Conservation (phyloP, 1,140 invertebrate genomes). For the honey bee (Apis mellifera) region Amel_HAv3.1 CM009935.2:12884501-12885000, state of each 20-base stretch:
- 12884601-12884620: background rate
- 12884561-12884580: slow-evolving; percentile 16
- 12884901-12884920: background rate
- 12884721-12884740: background rate
- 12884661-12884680: background rate
- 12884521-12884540: background rate
- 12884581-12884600: slow-evolving; percentile 5
- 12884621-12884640: background rate
- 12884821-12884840: background rate
- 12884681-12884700: background rate
- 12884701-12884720: background rate
- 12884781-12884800: too few relatives aligned
- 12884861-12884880: too few relatives aligned
- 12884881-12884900: background rate
- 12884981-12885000: background rate
- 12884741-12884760: too few relatives aligned
- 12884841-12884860: background rate
- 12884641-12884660: background rate
- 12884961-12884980: background rate
- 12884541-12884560: background rate
- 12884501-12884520: background rate
- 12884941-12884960: background rate
- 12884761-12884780: too few relatives aligned
- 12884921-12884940: background rate
- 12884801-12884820: background rate